Evolutionary conservation across 2,113 vertebrate species (phyloP), one percentile per base, ranked within the genome.

Genomic region (Prinia subflava): DNA sequence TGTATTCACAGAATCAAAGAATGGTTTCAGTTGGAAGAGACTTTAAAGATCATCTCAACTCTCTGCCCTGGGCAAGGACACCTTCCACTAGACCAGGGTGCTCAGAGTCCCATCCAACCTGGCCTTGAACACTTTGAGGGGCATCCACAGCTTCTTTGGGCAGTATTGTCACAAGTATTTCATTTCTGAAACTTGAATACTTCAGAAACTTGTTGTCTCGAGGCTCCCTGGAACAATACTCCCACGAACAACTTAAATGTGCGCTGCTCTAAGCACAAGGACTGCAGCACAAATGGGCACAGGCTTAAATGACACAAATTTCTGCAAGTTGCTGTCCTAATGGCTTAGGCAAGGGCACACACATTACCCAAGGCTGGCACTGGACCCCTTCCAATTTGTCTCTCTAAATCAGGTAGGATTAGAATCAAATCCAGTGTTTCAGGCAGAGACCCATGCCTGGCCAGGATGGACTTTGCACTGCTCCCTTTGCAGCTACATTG

Each of bases 341-440:
- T 2, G 2, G 88, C 85, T 92, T 93, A 88, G 91, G 80, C 11
- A 0, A 90, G 63, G 91, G 60, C 5, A 0, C 31, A 83, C 85
- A 49, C 65, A 41, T 84, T 62, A 94, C 69, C 3, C 3, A 93
- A 65, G 84, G 85, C 90, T 94, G 94, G 53, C 69, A 53, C 63
- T 95, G 92, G 92, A 87, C 57, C 53, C 52, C n/a, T 89, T 95
- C 94, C 94, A 96, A 59, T 78, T 73, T 91, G 81, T 87, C 53
- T 82, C 79, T 92, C 89, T 90, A 77, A 56, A 90, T 93, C 92
- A 95, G 53, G 63, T n/a, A 87, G 96, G 78, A 94, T 95, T 94
- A 93, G 81, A 84, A 83, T 91, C 84, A 91, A 94, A 68, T 57
- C 7, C 64, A 28, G 11, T 15, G 8, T 81, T 92, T 60, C 59